A percentile compares a stretch with the other conserved stretches of the same genome.
These are phyloP conservation scores for Tromatobia lineatoria DNA, from an alignment of 2,888 invertebrate genomes.

Conservation along the genomic window DNA sequence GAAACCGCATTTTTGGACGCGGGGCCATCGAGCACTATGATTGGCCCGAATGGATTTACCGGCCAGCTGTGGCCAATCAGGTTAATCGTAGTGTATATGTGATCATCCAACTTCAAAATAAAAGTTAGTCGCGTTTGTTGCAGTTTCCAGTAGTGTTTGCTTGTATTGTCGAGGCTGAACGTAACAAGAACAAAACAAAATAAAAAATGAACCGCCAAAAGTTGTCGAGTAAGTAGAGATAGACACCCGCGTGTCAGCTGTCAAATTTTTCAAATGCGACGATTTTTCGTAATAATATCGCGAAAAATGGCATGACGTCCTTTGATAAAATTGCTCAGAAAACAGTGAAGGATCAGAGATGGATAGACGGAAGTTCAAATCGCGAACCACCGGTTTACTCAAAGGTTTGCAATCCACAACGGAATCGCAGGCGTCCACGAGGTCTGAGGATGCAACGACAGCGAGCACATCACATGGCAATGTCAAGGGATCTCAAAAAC, in stretches of 20 bases:
- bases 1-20: no score
- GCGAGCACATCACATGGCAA: constrained; percentile 36
- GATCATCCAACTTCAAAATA: no score
- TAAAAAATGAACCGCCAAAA: constrained; percentile 17
- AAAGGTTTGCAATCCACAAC: constrained; percentile 59
- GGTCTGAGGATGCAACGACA: constrained; percentile 16
- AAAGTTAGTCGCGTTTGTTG: no score
- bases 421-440: constrained; percentile 46
- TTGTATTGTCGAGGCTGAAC: not conserved
- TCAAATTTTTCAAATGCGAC: not conserved
- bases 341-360: constrained; percentile 42
- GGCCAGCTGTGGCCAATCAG: no score
- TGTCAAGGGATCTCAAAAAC: constrained; percentile 43
- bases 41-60: no score
- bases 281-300: not conserved
- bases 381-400: constrained; percentile 60
- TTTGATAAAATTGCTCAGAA: not conserved
- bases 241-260: not conserved
- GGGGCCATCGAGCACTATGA: no score
- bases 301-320: constrained; percentile 21
- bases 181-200: no score
- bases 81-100: no score
- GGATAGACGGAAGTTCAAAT: constrained; percentile 73
- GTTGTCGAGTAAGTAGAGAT: constrained; percentile 11
- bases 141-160: not conserved